Base-by-base conservation (phyloP, 1,140 invertebrate genomes). In the Drosophila bocqueti region DNA sequence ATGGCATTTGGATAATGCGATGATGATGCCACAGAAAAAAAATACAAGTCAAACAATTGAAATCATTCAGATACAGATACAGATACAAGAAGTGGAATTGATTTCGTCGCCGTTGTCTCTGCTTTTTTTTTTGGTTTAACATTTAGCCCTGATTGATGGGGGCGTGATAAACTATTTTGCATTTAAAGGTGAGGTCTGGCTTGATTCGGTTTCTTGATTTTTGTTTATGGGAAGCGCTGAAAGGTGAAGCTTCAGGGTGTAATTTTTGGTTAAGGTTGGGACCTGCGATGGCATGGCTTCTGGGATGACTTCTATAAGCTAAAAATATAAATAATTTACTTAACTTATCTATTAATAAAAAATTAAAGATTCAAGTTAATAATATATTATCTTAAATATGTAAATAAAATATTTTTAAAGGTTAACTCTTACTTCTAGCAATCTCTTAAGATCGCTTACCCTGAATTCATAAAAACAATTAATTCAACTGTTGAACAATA, bases 1-100 rank as follows among this genome's bases (percentile, higher is more conserved):
- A 87, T 89, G 83, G 83, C 83, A 87, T 85, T 86, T 85, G 82
- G 83, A 84, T 80, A 85, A 86, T 85, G 74, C 74, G 80, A 82
- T 82, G 80, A 77, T 50, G 80, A 77, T 50, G 81, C 80, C 80
- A 61, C 46, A 52, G n/a, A 52, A 69, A 78, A 69, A 69, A 83
- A 64, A 69, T 43, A 40, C 62, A 68, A 77, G 75, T 68, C 45
- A 74, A 87, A 87, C 82, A 84, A 84, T 84, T 84, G 81, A 77
- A 77, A 42, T 75, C 71, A 67, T 45, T 49, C 43, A 47, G 60
- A 75, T 57, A 75, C 42, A 43, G 47, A 50, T 50, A 50, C 47
- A 54, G 40, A 60, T 77, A 61, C 74, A 77, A 58, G 64, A 77
- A 49, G 49, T 61, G 55, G 64, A 78, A 78, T 78, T 78, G 75